Conservation (phyloP, 2,113 vertebrate species). For the Octodon degus region DNA sequence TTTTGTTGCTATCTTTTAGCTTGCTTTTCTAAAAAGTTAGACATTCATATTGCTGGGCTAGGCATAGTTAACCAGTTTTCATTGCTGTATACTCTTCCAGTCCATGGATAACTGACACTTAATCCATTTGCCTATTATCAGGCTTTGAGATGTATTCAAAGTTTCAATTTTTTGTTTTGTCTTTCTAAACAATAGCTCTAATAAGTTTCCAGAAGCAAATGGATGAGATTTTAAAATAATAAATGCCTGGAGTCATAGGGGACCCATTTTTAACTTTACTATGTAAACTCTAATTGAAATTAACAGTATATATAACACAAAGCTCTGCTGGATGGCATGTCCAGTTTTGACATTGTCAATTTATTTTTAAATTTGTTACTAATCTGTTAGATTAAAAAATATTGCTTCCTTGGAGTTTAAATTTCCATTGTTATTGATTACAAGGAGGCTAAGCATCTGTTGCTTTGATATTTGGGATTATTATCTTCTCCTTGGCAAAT, state of each 20-base stretch:
- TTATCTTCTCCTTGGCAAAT: background rate
- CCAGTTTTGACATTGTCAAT: background rate
- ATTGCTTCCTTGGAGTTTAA: background rate
- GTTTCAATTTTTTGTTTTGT: background rate
- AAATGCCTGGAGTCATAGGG: background rate
- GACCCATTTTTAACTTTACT: background rate
- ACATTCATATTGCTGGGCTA: background rate
- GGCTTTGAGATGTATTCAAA: background rate
- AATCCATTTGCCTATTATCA: background rate
- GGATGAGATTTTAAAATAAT: background rate
- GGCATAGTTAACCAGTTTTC: constrained; percentile 41
- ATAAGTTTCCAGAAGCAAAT: background rate
- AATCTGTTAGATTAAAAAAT: constrained; percentile 1
- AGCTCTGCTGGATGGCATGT: background rate
- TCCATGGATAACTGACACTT: background rate
- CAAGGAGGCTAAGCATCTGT: background rate
- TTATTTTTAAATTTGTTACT: background rate
- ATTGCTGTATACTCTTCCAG: background rate
- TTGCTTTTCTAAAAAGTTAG: background rate
- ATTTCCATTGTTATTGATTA: constrained; percentile 32
- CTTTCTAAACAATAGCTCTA: background rate
- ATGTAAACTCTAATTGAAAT: background rate
- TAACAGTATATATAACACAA: background rate
- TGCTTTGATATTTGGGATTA: background rate
- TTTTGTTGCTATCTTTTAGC: background rate